Evolutionary conservation across 2,888 invertebrate genomes (phyloP).

Genomic region (Tricholauxania praeusta): DNA sequence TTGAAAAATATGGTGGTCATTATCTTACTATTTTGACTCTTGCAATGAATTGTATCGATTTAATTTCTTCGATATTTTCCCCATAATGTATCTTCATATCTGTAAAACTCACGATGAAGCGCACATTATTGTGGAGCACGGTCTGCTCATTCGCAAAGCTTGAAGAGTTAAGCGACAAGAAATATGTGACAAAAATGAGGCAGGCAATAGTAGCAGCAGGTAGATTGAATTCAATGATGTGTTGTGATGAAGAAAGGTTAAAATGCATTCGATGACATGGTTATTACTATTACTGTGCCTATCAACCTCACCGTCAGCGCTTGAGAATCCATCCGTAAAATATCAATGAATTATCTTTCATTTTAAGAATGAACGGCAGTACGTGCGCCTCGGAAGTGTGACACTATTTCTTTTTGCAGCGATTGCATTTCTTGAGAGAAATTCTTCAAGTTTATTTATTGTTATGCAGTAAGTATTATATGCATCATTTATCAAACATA

Average conservation of each 20-base stretch:
- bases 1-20: too few species aligned
- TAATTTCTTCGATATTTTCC: too few species aligned
- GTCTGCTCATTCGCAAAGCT: neutral
- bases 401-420: neutral
- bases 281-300: conserved; percentile 4
- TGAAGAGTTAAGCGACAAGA: conserved; percentile 10
- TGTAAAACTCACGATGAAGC: too few species aligned
- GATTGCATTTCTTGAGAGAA: neutral
- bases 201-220: neutral
- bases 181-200: conserved; percentile 16
- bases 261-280: neutral
- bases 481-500: too few species aligned
- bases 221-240: conserved; percentile 13
- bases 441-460: too few species aligned
- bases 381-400: neutral
- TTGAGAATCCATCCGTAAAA: conserved; percentile 6
- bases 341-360: conserved; percentile 32
- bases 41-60: too few species aligned
- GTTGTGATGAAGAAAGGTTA: neutral
- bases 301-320: conserved; percentile 3
- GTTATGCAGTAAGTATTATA: too few species aligned
- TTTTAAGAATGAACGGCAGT: conserved; percentile 13
- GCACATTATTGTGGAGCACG: too few species aligned
- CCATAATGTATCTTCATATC: too few species aligned
- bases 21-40: too few species aligned